Evolutionary conservation across 2,888 invertebrate species (phyloP).

Genomic region (Psylliodes chrysocephalus): DNA sequence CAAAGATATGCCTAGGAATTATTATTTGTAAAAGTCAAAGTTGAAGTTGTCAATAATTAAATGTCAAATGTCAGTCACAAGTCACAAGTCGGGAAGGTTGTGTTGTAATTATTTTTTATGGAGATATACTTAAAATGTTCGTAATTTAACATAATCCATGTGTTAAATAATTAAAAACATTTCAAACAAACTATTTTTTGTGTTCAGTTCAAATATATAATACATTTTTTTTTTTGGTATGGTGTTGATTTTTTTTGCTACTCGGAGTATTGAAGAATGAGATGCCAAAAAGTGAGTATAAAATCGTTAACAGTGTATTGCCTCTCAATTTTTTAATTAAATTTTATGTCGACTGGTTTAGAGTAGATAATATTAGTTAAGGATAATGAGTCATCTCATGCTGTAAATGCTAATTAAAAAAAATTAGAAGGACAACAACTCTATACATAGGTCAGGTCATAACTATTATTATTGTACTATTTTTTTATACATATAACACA

Average conservation of each 20-base stretch:
- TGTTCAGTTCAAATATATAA: conserved; percentile 2
- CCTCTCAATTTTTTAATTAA: not conserved
- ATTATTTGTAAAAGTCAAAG: conserved; percentile 1
- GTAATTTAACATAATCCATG: conserved; percentile 18
- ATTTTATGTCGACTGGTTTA: not conserved
- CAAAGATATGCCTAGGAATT: conserved; percentile 6
- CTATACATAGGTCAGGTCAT: not conserved
- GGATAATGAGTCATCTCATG: conserved; percentile 1
- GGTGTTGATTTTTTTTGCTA: conserved; percentile 9
- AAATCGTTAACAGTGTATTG: conserved; percentile 5
- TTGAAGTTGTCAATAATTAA: too few species aligned
- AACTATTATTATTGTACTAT: too few species aligned
- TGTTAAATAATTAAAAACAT: conserved; percentile 1
- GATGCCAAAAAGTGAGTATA: conserved; percentile 33
- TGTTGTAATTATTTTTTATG: conserved; percentile 14
- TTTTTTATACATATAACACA: too few species aligned
- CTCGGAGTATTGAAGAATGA: conserved; percentile 25
- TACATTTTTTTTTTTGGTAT: conserved; percentile 10
- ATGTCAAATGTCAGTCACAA: conserved; percentile 14
- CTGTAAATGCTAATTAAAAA: not conserved
- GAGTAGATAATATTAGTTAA: not conserved
- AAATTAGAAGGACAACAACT: not conserved
- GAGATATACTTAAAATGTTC: conserved; percentile 17
- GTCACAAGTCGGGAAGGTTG: conserved; percentile 14
- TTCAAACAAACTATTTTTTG: conserved; percentile 3